These are phyloP conservation scores for Eristalis arbustorum DNA, from an alignment of 2,888 invertebrate genomes.

Conservation along the genomic window DNA sequence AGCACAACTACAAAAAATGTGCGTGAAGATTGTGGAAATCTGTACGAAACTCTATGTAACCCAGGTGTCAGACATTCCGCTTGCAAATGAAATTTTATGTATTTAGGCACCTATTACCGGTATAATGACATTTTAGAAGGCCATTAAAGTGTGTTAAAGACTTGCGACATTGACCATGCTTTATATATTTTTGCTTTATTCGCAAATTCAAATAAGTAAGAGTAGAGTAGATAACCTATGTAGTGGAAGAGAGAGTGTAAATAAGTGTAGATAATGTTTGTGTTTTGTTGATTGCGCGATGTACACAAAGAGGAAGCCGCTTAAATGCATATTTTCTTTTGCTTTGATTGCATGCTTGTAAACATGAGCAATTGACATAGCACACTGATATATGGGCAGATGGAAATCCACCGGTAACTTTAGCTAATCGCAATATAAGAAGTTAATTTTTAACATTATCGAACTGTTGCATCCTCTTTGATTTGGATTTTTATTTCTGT, in stretches of 20 bases:
- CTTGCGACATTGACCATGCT: constrained; percentile 14
- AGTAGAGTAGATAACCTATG: background rate
- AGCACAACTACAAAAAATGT: background rate
- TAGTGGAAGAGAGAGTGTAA: background rate
- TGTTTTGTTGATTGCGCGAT: no score
- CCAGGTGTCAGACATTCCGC: background rate
- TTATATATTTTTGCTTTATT: background rate
- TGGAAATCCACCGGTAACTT: no score
- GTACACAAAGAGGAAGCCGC: no score
- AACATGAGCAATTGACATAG: no score
- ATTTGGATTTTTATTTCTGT: no score
- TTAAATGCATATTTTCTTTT: no score
- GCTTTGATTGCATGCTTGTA: no score
- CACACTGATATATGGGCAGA: no score
- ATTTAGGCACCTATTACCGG: background rate
- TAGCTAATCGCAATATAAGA: no score
- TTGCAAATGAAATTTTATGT: constrained; percentile 9
- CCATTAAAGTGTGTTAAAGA: background rate
- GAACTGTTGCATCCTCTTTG: no score
- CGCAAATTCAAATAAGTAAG: background rate
- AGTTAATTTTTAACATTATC: no score
- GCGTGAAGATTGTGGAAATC: background rate
- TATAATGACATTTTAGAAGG: background rate
- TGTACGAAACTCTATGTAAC: constrained; percentile 14
- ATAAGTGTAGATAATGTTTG: no score